These are phyloP conservation scores for Nomada ruficornis DNA, from an alignment of 2,888 invertebrate genomes.

Conservation along the genomic window DNA sequence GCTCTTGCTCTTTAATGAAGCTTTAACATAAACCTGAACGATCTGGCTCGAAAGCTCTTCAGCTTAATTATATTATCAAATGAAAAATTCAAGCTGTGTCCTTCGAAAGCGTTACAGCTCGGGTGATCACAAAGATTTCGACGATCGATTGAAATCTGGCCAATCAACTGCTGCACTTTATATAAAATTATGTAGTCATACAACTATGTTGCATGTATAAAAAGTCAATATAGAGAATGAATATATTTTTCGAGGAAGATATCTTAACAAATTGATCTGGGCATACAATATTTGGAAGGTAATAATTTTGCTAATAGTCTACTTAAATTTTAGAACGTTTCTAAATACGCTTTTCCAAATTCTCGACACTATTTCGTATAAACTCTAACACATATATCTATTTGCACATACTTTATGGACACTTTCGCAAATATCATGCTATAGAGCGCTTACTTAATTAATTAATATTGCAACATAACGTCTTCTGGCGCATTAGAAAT, in stretches of 20 bases:
- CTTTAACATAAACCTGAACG: slow-evolving; percentile 52
- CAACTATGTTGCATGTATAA: neutral
- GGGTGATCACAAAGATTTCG: no score
- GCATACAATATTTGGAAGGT: no score
- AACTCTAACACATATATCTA: neutral
- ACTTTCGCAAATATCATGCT: no score
- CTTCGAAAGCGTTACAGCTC: neutral
- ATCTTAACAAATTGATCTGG: no score
- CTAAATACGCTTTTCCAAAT: no score
- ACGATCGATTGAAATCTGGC: neutral
- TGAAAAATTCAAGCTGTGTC: slow-evolving; percentile 38
- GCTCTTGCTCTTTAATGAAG: slow-evolving; percentile 64
- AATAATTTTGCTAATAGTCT: no score
- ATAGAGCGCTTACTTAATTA: neutral
- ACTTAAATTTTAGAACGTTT: no score
- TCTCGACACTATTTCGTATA: neutral
- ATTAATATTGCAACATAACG: no score
- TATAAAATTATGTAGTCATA: neutral
- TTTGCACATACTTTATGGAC: no score
- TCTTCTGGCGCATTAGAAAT: no score
- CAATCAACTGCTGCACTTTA: neutral
- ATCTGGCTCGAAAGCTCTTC: slow-evolving; percentile 48
- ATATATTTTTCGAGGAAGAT: neutral
- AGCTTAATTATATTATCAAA: slow-evolving; percentile 42
- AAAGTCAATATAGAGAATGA: neutral